phyloP scores from a whole-genome alignment of 2,888 invertebrate species.

The Xylota segnis region DNA sequence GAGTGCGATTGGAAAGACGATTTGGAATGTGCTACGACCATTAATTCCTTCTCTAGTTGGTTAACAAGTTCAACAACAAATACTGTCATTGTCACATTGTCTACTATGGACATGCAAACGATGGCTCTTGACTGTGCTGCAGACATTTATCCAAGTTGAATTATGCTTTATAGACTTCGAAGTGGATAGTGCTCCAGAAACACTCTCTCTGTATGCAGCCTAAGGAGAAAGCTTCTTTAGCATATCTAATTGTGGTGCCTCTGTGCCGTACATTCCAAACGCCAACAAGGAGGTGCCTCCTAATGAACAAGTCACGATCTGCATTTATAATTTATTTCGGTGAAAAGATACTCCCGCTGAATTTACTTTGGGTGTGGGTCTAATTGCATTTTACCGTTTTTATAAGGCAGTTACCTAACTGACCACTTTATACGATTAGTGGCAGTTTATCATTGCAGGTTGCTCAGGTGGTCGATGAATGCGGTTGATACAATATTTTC shows the following conservation, averaged over 20 bases:
- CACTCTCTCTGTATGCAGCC: slow-evolving; percentile 32
- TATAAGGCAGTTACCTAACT: slow-evolving; percentile 70
- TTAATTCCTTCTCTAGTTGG: slow-evolving; percentile 10
- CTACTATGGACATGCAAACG: slow-evolving; percentile 44
- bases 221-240: slow-evolving; percentile 54
- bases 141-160: slow-evolving; percentile 3
- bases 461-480: slow-evolving; percentile 74
- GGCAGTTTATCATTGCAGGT: slow-evolving; percentile 75
- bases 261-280: neutral
- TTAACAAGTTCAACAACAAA: slow-evolving; percentile 34
- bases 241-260: neutral
- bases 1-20: slow-evolving; percentile 51
- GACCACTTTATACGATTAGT: slow-evolving; percentile 74
- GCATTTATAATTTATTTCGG: slow-evolving; percentile 76
- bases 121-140: slow-evolving; percentile 31
- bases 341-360: slow-evolving; percentile 75
- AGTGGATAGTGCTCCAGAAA: slow-evolving; percentile 26
- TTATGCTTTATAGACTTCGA: slow-evolving; percentile 26
- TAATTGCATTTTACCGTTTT: slow-evolving; percentile 76
- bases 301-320: slow-evolving; percentile 76
- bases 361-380: slow-evolving; percentile 75
- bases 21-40: slow-evolving; percentile 42
- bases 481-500: slow-evolving; percentile 67
- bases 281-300: slow-evolving; percentile 66
- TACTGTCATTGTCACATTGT: slow-evolving; percentile 56